phyloP scores from a whole-genome alignment of 2,888 invertebrate genomes.

The Aelia acuminata region DNA sequence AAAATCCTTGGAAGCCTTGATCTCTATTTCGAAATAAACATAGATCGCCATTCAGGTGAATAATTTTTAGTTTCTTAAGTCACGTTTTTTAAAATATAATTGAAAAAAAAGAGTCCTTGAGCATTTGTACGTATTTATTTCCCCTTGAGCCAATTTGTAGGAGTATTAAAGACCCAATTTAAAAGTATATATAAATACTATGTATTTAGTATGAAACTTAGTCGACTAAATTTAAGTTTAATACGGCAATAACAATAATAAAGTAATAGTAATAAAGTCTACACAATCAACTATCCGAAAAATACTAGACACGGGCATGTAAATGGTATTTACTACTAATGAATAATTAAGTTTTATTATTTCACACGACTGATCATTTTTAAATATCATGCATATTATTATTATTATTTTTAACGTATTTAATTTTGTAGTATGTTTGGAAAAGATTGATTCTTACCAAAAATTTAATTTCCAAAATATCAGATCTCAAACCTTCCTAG shows the following conservation, averaged over 20 bases:
- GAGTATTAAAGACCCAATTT: not conserved
- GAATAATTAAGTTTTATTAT: too few species aligned
- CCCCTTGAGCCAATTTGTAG: not conserved
- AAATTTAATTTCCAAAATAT: too few species aligned
- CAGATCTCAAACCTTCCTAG: too few species aligned
- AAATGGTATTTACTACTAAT: too few species aligned
- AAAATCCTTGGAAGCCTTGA: not conserved
- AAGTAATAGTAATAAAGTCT: not conserved
- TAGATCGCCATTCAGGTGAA: not conserved
- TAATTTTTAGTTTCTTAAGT: not conserved
- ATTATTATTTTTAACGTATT: too few species aligned
- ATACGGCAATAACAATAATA: too few species aligned
- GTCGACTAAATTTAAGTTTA: not conserved
- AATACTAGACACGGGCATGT: too few species aligned
- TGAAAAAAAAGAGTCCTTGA: slow-evolving; percentile 4
- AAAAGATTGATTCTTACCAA: too few species aligned
- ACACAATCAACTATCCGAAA: too few species aligned
- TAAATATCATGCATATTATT: too few species aligned
- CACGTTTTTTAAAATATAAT: slow-evolving; percentile 1
- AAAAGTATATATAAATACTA: not conserved
- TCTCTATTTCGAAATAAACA: not conserved
- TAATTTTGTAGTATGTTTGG: too few species aligned
- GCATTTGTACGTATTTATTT: not conserved
- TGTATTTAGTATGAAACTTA: not conserved
- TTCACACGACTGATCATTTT: too few species aligned